Evolutionary conservation across 2,888 invertebrate genomes (phyloP), one percentile per base, ranked within the genome.

Genomic region (Drosophila borealis): DNA sequence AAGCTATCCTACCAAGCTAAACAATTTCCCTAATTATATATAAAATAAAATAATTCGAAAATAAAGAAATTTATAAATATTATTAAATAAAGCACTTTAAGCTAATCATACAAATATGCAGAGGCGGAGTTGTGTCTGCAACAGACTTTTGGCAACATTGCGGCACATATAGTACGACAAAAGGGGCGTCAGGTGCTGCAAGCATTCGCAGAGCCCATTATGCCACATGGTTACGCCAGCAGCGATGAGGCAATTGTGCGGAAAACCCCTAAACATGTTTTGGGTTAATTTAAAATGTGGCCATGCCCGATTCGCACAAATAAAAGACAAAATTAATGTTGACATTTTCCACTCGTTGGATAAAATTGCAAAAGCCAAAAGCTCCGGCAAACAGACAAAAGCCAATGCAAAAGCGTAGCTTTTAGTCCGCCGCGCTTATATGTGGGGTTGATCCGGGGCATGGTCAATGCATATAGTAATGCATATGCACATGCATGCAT

Each of bases 261-360:
- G 91, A 89, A 88, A 90, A 90, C 90, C 91, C 90, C 90, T 91
- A 90, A 90, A 90, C 91, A 90, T 90, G 90, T 90, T 90, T 90
- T 78, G 82, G 85, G 90, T 91, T 90, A 91, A 91, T 90, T 91
- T 90, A 87, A 90, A 91, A 89, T 90, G 90, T 78, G 91, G 88
- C 87, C 86, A 62, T 66, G 83, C 77, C 66, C 77, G 80, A 82
- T 79, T 87, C 84, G 82, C 86, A 78, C 75, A 85, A 81, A 87
- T 89, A 89, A 90, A 89, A 89, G 88, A 80, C 90, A 81, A 89
- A 90, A 91, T 91, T 89, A 90, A 90, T 90, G 90, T 90, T 89
- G 89, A 86, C 83, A 88, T 90, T 88, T 89, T 87, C 89, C 87
- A 84, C 87, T 81, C 86, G 74, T 76, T 88, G 85, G 74, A 81